These are phyloP conservation scores for Rhyacophila brunnea DNA, from an alignment of 1,140 invertebrate species.

Conservation along the genomic window DNA sequence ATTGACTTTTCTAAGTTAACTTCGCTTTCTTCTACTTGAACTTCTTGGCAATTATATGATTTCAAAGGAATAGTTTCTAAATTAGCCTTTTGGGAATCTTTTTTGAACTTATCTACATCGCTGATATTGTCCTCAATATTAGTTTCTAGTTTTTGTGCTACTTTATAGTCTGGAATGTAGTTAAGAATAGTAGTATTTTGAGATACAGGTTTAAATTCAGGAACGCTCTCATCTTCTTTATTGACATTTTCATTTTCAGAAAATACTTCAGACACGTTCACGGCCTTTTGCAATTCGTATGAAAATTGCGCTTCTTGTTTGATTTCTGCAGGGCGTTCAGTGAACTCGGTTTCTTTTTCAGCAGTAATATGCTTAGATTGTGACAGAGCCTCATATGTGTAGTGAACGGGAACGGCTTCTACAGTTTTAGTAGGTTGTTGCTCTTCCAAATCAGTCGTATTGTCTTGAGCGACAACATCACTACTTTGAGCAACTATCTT, in stretches of 20 bases:
- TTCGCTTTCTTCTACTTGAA: slow-evolving; percentile 25
- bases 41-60: slow-evolving; percentile 24
- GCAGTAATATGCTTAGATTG: slow-evolving; percentile 18
- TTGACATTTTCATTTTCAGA: slow-evolving; percentile 21
- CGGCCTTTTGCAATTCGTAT: slow-evolving; percentile 26
- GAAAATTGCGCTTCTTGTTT: slow-evolving; percentile 12
- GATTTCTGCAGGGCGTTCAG: neutral
- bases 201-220: slow-evolving; percentile 4
- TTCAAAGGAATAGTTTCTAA: slow-evolving; percentile 22
- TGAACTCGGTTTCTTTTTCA: slow-evolving; percentile 26
- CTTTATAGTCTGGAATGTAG: slow-evolving; percentile 27
- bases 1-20: slow-evolving; percentile 1
- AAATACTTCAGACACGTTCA: slow-evolving; percentile 29
- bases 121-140: slow-evolving; percentile 32
- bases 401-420: slow-evolving; percentile 16
- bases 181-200: slow-evolving; percentile 12
- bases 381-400: slow-evolving; percentile 17
- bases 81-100: slow-evolving; percentile 6
- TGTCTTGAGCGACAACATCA: slow-evolving; percentile 23
- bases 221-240: slow-evolving; percentile 12
- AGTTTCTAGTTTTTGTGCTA: slow-evolving; percentile 39
- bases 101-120: slow-evolving; percentile 14
- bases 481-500: slow-evolving; percentile 26
- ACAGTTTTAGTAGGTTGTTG: slow-evolving; percentile 3
- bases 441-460: slow-evolving; percentile 17